Base-by-base conservation (phyloP, 2,113 vertebrate species). In the Centropus bengalensis region DNA sequence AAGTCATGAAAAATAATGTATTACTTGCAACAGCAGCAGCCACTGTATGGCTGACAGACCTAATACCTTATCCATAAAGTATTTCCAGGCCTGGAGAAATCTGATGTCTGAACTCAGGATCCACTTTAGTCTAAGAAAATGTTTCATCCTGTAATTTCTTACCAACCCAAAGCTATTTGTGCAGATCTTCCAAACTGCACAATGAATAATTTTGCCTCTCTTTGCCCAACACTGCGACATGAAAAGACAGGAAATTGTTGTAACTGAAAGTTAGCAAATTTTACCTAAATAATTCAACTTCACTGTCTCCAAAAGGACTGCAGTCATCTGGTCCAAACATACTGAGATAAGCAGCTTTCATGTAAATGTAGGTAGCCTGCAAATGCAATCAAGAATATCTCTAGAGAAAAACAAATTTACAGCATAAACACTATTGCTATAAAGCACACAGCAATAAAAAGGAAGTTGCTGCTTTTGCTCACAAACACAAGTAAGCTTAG, bases 341-440 rank as follows among this genome's bases (percentile, higher is more conserved):
- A 98, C 98, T 99, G 97, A 99, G 99, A 97, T 99, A 99, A 95
- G 99, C 98, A 52, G 98, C 99, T 98, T 99, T 99, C 99, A 99
- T 99, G 96, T 99, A 99, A 36, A 98, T 98, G 44, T 99, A 99
- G 70, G 99, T 99, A 36, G 99, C 99, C 99, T 99, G 88, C 18
- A 96, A 95, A 91, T 44, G 56, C 62, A 92, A 95, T 49, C 47
- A 86, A 95, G 17, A 91, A 71, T 59, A 89, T 91, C 68, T 58
- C 62, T 71, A 89, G 5, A 92, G 45, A 86, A 86, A 94, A 85
- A 82, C 51, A 6, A 75, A 89, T 75, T 92, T 56, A 86, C 17
- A 87, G 49, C 75, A 91, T 66, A 45, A 64, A 32, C 30, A 33
- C 86, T 89, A 77, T 9, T 85, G 51, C 63, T 14, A 45, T 27